These are phyloP conservation scores for Nilaparvata lugens DNA, from an alignment of 1,140 invertebrate genomes.

Conservation along the genomic window DNA sequence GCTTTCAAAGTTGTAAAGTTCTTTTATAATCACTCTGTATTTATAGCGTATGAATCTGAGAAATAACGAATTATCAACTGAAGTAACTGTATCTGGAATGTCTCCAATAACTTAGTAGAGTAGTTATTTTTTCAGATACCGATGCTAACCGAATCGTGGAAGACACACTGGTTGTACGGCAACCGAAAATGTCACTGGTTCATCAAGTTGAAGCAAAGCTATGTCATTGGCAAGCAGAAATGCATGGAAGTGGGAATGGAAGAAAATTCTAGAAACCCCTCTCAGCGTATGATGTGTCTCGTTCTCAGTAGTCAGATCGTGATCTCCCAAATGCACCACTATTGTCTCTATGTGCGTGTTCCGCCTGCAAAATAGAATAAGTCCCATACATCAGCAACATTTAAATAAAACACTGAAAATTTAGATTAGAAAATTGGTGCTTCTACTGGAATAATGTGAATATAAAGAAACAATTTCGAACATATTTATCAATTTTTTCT, in stretches of 20 bases:
- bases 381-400: too few relatives aligned
- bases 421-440: too few relatives aligned
- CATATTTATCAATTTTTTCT: background rate
- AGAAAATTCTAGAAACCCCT: conserved; percentile 28
- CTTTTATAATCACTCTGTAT: too few relatives aligned
- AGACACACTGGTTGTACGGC: conserved; percentile 40
- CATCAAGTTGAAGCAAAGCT: conserved; percentile 36
- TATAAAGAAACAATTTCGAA: too few relatives aligned
- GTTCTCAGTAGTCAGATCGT: conserved; percentile 31
- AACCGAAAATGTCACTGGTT: conserved; percentile 33
- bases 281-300: conserved; percentile 29
- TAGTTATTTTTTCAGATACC: background rate
- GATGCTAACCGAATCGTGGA: conserved; percentile 41
- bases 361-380: conserved; percentile 21
- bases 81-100: too few relatives aligned
- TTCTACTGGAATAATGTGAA: too few relatives aligned
- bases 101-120: too few relatives aligned
- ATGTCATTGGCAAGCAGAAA: conserved; percentile 39
- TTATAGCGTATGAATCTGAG: too few relatives aligned
- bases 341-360: conserved; percentile 29
- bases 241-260: conserved; percentile 35
- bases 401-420: too few relatives aligned
- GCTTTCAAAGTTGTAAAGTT: too few relatives aligned
- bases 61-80: too few relatives aligned
- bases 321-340: conserved; percentile 30